Evolutionary conservation across 2,797 vertebrate genomes (phyloP), one percentile per base, ranked within the genome.

Genomic region (Myiotriccus ornatus): DNA sequence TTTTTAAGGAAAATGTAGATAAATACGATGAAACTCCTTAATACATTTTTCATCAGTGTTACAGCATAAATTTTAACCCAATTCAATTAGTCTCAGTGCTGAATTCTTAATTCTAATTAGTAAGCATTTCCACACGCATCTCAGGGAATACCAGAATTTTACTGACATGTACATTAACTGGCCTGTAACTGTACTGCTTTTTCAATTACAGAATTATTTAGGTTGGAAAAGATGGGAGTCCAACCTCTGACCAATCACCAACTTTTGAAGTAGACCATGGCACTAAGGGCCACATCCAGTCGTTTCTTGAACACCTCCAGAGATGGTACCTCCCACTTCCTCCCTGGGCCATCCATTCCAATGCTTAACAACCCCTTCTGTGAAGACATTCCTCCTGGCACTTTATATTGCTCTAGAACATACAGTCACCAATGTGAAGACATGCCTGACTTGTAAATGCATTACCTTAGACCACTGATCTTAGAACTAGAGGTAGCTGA

Each of bases 101-200:
- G 53, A 90, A 86, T 55, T 84, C 47, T 64, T 84, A 50, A 52
- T 78, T 82, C 37, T 89, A 30, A 37, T n/a, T 25, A 89, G 34
- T 43, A 57, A 67, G 2, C 27, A 75, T 12, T 41, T 84, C 56
- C 32, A 50, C 0, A 0, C 44, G 46, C 25, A 37, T 35, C n/a
- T 60, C 21, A 34, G 63, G 30, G 10, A 8, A 34, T 41, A 32
- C 5, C 13, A 39, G 30, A 50, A 39, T 35, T 76, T 35, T 43
- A 37, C 0, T 32, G 10, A 68, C 19, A 41, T 2, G 5, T 19
- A 32, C 0, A 0, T 9, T 27, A n/a, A 46, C 20, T 75, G 18
- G 25, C 28, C 57, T 56, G 22, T 28, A 39, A 34, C 6, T 1
- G 2, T 30, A 23, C 12, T 28, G 20, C 23, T 67, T 89, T 68